Evolutionary conservation across 2,888 invertebrate genomes (phyloP).

Genomic region (Mythimna vitellina): DNA sequence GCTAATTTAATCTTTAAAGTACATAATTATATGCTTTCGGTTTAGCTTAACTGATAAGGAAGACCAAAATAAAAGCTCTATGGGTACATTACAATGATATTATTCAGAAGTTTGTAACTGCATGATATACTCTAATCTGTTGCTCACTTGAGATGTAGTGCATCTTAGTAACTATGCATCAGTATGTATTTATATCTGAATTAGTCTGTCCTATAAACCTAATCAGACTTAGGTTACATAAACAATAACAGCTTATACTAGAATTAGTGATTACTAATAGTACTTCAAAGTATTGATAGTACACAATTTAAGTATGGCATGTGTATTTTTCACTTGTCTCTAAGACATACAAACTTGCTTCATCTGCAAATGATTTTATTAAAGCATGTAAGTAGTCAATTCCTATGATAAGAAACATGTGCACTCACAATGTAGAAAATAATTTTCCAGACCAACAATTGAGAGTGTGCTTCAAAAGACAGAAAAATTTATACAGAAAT

Average conservation of each 20-base stretch:
- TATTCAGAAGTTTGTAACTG: background rate
- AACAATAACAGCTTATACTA: constrained; percentile 20
- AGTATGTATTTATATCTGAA: constrained; percentile 17
- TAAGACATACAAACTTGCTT: background rate
- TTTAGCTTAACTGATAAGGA: background rate
- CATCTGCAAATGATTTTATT: constrained; percentile 33
- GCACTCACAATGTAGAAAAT: constrained; percentile 7
- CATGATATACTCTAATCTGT: constrained; percentile 2
- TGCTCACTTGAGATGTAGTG: background rate
- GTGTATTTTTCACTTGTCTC: constrained; percentile 20
- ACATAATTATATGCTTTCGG: too few relatives aligned
- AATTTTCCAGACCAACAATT: background rate
- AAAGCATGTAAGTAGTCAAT: constrained; percentile 28
- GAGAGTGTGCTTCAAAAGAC: background rate
- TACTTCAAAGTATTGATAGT: constrained; percentile 5
- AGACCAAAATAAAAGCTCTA: background rate
- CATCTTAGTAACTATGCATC: background rate
- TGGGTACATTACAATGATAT: background rate
- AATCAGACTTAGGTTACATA: constrained; percentile 16
- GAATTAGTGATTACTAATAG: constrained; percentile 22
- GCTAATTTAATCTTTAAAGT: background rate
- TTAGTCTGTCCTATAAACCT: constrained; percentile 33
- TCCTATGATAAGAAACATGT: constrained; percentile 7
- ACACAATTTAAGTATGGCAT: constrained; percentile 2
- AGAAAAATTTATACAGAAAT: background rate